Percentiles rank a stretch among this genome's conserved stretches.
Evolutionary conservation across 2,797 vertebrate species (phyloP).

Genomic region (Anisognathus igniventris): DNA sequence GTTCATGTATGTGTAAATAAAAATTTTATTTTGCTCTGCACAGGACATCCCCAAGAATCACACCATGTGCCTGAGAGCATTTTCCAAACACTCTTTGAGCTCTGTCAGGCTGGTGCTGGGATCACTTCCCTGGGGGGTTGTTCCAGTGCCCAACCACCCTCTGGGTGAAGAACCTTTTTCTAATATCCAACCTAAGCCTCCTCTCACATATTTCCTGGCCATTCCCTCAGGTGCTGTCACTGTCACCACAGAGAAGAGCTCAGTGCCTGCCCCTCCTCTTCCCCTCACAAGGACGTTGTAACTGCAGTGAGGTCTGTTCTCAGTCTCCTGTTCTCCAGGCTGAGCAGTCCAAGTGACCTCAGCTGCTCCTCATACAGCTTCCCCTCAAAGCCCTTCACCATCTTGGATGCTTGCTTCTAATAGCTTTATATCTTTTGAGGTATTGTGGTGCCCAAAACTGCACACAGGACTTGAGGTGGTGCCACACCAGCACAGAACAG

Average conservation of each 20-base stretch:
- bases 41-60: no score
- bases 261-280: background rate
- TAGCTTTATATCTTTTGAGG: background rate
- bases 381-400: background rate
- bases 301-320: fast-evolving
- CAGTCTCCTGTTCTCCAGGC: no score
- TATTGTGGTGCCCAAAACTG: background rate
- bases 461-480: background rate
- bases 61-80: background rate
- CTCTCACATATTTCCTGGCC: fast-evolving
- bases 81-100: background rate
- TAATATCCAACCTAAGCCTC: fast-evolving
- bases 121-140: background rate
- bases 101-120: background rate
- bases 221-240: background rate
- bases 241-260: background rate
- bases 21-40: background rate
- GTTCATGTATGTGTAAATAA: background rate
- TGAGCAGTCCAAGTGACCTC: background rate
- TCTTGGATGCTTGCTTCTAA: background rate
- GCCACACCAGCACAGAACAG: background rate
- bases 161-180: no score
- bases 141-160: fast-evolving
- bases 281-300: fast-evolving
- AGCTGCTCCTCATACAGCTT: fast-evolving